Evolutionary conservation across 1,140 invertebrate genomes (phyloP), one percentile per base, ranked within the genome.

Genomic region (Papilio machaon): DNA sequence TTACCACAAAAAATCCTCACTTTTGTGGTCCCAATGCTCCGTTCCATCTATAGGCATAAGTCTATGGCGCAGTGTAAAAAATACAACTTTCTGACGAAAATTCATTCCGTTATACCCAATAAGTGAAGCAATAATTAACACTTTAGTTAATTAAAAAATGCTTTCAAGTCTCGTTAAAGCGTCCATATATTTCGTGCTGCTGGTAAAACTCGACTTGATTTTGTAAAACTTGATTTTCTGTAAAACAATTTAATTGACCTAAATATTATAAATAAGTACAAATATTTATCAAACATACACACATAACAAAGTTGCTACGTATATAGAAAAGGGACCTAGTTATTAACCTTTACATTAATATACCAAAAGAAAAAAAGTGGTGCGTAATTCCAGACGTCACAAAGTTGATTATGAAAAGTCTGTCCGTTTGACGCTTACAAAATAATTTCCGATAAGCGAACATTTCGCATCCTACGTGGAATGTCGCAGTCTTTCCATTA

Each of bases 401-500:
- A 30, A 70, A 35, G 10, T 70, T 70, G 30, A 35, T 70, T 35
- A 70, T 35, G 64, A 70, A 67, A 70, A 70, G 64, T 70, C 67
- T 30, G 67, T 38, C 46, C 2, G 49, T 75, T 47, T 75, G 10
- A 19, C 73, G 43, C 43, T 54, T 19, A 58, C 54, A 64, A 79
- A 79, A 79, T 79, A 79, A 64, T 78, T 81, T 81, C 49, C 52
- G 74, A 54, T 78, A 67, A 73, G 47, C 47, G 35, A 78, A 49
- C 60, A 73, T 74, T 77, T 82, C 73, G 74, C 23, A 52, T 70
- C 73, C 60, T 78, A 79, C 80, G 79, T 79, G 43, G 58, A 60
- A 79, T 67, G 58, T 79, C 77, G n/a, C 77, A 64, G 77, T 23
- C 38, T 43, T 58, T 17, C 83, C 82, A 89, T 89, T 87, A 85